A percentile compares a stretch with the other conserved stretches of the same genome.
phyloP scores from a whole-genome alignment of 2,888 invertebrate genomes.

The Itoplectis maculator region DNA sequence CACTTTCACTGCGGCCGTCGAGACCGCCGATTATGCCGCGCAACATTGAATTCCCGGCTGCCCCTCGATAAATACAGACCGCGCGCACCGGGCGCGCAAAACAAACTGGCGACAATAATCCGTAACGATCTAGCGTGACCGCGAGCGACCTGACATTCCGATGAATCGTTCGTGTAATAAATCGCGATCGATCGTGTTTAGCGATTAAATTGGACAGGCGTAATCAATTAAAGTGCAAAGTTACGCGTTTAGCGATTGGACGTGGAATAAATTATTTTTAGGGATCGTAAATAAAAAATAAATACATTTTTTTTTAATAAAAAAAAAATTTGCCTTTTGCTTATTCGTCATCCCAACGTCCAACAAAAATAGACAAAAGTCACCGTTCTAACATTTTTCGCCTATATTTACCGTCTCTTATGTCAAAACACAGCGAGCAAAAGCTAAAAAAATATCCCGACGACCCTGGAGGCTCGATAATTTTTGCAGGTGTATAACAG shows the following conservation, averaged over 20 bases:
- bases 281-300: too few relatives aligned
- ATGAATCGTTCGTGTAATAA: slow-evolving; percentile 56
- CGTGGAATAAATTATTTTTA: too few relatives aligned
- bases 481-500: slow-evolving; percentile 55
- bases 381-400: not conserved
- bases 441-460: slow-evolving; percentile 16
- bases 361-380: slow-evolving; percentile 33
- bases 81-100: slow-evolving; percentile 8
- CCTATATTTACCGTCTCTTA: not conserved
- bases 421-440: not conserved
- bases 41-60: slow-evolving; percentile 53
- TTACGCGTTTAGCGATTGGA: too few relatives aligned
- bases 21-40: slow-evolving; percentile 35
- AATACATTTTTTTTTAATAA: too few relatives aligned
- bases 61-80: slow-evolving; percentile 1
- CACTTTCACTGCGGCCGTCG: slow-evolving; percentile 58
- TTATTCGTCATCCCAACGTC: too few relatives aligned
- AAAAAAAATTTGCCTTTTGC: too few relatives aligned
- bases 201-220: slow-evolving; percentile 41
- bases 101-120: slow-evolving; percentile 19
- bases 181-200: slow-evolving; percentile 34
- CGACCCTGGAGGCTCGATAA: slow-evolving; percentile 61
- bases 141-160: slow-evolving; percentile 59
- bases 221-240: not conserved
- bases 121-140: slow-evolving; percentile 64